Conservation (phyloP, 64 coral and sea anemone species). For the Montipora sp. region DNA sequence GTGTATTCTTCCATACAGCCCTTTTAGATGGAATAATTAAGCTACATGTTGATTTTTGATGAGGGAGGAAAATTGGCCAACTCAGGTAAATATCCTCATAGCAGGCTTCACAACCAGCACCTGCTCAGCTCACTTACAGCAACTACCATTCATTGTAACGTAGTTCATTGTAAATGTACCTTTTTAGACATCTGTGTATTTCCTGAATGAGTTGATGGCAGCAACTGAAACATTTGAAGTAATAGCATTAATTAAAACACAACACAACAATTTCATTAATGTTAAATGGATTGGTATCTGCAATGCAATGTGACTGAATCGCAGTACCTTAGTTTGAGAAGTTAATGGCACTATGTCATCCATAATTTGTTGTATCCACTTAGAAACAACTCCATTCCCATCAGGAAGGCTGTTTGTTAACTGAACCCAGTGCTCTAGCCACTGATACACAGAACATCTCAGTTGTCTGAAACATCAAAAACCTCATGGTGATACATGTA, state of each 20-base stretch:
- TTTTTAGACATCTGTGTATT: conserved; percentile 31
- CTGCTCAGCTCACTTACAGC: too few relatives aligned
- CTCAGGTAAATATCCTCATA: too few relatives aligned
- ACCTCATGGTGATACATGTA: neutral
- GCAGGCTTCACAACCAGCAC: too few relatives aligned
- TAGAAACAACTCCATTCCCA: conserved; percentile 36
- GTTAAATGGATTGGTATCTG: too few relatives aligned
- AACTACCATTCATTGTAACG: too few relatives aligned
- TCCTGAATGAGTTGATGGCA: neutral
- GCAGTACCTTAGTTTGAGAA: conserved; percentile 69
- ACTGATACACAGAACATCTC: conserved; percentile 67
- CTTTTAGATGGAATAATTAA: too few relatives aligned
- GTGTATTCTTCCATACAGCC: too few relatives aligned
- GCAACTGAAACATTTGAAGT: neutral
- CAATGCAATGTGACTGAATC: too few relatives aligned
- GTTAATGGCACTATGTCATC: conserved; percentile 64
- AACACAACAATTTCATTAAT: neutral
- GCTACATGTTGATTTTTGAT: too few relatives aligned
- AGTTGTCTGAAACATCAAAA: neutral
- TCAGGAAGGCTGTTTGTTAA: conserved; percentile 62
- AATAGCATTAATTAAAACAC: neutral
- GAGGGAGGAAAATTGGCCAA: too few relatives aligned
- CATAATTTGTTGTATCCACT: conserved; percentile 47
- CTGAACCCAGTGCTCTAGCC: conserved; percentile 69
- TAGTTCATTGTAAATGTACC: neutral